Percentiles rank a stretch among this genome's conserved stretches.
Conservation (phyloP, 2,797 vertebrate species). For the Bufotes viridis region DNA sequence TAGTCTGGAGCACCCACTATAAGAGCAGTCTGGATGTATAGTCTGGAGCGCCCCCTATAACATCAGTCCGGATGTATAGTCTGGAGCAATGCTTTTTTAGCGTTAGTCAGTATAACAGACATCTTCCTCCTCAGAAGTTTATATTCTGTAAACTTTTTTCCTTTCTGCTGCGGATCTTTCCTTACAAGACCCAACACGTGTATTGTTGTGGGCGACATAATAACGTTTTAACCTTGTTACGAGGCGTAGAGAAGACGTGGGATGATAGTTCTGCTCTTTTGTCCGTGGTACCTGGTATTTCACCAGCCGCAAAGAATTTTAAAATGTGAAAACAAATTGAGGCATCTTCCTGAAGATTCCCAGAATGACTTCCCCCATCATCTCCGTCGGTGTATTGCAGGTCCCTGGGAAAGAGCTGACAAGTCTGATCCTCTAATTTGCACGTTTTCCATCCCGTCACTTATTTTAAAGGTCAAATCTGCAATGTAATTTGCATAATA, state of each 20-base stretch:
- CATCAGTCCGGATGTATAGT: too few relatives aligned
- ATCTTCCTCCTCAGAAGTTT: background rate
- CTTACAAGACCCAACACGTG: background rate
- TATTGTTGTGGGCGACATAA: constrained; percentile 20
- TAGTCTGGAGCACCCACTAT: background rate
- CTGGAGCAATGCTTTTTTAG: too few relatives aligned
- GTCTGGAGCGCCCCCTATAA: too few relatives aligned
- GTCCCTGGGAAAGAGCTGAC: constrained; percentile 24
- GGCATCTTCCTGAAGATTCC: constrained; percentile 27
- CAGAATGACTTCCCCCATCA: constrained; percentile 32
- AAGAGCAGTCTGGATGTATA: background rate
- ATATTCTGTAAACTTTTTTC: constrained; percentile 16
- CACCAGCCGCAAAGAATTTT: constrained; percentile 5
- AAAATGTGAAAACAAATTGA: constrained; percentile 56
- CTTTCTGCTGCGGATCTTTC: background rate
- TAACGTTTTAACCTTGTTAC: constrained; percentile 25
- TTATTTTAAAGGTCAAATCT: constrained; percentile 56
- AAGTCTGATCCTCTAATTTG: constrained; percentile 41
- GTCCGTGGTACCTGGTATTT: constrained; percentile 29
- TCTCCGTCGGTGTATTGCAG: background rate
- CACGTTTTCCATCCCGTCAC: constrained; percentile 27
- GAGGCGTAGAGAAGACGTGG: background rate
- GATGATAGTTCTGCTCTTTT: constrained; percentile 23
- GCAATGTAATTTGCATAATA: constrained; percentile 52
- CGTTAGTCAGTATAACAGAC: too few relatives aligned